phyloP scores from a whole-genome alignment of 2,113 vertebrate genomes.

The Ameiurus melas region DNA sequence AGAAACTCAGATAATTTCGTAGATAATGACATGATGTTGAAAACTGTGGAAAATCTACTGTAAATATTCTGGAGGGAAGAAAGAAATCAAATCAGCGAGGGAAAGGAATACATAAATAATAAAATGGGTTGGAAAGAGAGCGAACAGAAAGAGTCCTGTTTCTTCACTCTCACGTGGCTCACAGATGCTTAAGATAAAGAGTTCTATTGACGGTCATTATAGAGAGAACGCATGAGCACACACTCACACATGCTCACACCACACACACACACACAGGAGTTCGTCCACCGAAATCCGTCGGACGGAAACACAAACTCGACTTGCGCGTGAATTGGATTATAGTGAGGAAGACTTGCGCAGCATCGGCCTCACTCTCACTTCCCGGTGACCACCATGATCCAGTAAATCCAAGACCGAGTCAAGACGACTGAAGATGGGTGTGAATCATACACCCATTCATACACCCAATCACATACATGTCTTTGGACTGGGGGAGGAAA shows the following conservation, averaged over 20 bases:
- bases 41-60: background rate
- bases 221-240: background rate
- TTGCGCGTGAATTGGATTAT: too few species aligned
- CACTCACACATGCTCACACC: background rate
- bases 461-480: too few species aligned
- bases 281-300: too few species aligned
- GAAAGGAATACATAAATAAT: background rate
- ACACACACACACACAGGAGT: too few species aligned
- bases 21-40: background rate
- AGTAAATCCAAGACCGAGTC: too few species aligned
- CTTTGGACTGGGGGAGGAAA: too few species aligned
- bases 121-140: constrained; percentile 3
- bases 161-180: constrained; percentile 42
- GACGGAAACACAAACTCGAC: too few species aligned
- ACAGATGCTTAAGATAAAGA: constrained; percentile 55
- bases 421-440: too few species aligned
- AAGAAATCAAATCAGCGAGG: background rate
- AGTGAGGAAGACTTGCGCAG: too few species aligned
- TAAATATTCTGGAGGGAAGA: background rate
- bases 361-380: too few species aligned
- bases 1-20: background rate
- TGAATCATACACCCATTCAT: too few species aligned
- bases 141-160: constrained; percentile 37
- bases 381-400: too few species aligned
- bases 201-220: constrained; percentile 47